phyloP scores from a whole-genome alignment of 1,140 invertebrate species.

The Pogonomyrmex californicus region DNA sequence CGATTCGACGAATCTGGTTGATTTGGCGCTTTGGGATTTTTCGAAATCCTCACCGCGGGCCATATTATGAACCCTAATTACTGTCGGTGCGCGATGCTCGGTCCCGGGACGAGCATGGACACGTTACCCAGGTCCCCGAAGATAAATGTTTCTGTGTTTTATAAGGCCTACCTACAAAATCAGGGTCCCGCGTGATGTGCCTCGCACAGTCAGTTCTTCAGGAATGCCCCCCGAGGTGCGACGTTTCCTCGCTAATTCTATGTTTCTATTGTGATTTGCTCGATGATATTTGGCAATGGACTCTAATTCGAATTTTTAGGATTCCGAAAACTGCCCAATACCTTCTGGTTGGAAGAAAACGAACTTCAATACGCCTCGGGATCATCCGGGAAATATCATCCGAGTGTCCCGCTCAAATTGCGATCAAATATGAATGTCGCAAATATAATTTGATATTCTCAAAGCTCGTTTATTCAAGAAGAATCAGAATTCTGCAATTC shows the following conservation, averaged over 20 bases:
- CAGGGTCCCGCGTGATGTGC: neutral
- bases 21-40: conserved; percentile 62
- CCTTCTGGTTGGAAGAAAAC: neutral
- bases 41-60: conserved; percentile 74
- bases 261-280: conserved; percentile 41
- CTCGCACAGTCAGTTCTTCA: conserved; percentile 54
- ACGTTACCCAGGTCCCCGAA: conserved; percentile 48
- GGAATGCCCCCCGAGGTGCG: conserved; percentile 70
- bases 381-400: neutral
- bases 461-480: neutral
- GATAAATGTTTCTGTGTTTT: conserved; percentile 58
- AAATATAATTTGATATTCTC: neutral
- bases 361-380: neutral
- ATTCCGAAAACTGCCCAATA: conserved; percentile 14
- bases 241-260: conserved; percentile 54
- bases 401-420: neutral
- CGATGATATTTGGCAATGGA: conserved; percentile 29
- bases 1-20: conserved; percentile 80
- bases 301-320: conserved; percentile 51
- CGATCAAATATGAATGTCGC: neutral
- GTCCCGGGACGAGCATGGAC: conserved; percentile 40
- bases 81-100: conserved; percentile 26
- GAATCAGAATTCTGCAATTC: no score
- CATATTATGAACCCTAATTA: conserved; percentile 73
- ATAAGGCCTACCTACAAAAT: conserved; percentile 69